Evolutionary conservation across 1,140 invertebrate species (phyloP), one percentile per base, ranked within the genome.

Genomic region (Lepidotrigona ventralis): DNA sequence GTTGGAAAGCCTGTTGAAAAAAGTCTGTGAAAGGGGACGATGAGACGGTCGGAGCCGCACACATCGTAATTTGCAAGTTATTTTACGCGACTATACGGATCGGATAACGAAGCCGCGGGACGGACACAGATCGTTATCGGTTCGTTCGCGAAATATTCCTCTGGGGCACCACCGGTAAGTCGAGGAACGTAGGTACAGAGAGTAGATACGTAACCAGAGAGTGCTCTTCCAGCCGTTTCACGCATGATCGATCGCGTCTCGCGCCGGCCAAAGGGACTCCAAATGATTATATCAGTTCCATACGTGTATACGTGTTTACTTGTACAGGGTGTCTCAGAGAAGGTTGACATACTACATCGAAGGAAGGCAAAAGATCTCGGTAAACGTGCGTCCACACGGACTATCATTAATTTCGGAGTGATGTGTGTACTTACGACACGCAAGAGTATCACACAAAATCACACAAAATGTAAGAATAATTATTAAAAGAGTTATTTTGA

Each of bases 41-140:
- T 70, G 81, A 64, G 63, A 73, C 77, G 81, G 68, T 60, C 72
- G 71, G 39, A 71, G 60, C 64, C 75, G 85, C 77, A 75, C 66
- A 60, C 87, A 82, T 87, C 84, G 78, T 88, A 87, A 88, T 88
- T 88, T 88, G 85, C 85, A 80, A 85, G 83, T 88, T 86, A 88
- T 87, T 86, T 87, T 77, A 80, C 82, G 60, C 87, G 82, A 64
- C 54, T 86, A 85, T 79, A 85, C 80, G 69, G 83, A 88, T 88
- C 85, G 85, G 83, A 87, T 88, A 88, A 87, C 87, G 79, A 85
- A 87, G 79, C 74, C 75, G 74, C 86, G 82, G 83, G 83, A 86
- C 82, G 79, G 60, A 77, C 85, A 84, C 79, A 85, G 87, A 88
- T 88, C 77, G 83, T 88, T 88, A 88, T 89, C 88, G 85, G 75